Conservation (phyloP, 2,113 vertebrate species). For the Greenwoodochromis staneri region DNA sequence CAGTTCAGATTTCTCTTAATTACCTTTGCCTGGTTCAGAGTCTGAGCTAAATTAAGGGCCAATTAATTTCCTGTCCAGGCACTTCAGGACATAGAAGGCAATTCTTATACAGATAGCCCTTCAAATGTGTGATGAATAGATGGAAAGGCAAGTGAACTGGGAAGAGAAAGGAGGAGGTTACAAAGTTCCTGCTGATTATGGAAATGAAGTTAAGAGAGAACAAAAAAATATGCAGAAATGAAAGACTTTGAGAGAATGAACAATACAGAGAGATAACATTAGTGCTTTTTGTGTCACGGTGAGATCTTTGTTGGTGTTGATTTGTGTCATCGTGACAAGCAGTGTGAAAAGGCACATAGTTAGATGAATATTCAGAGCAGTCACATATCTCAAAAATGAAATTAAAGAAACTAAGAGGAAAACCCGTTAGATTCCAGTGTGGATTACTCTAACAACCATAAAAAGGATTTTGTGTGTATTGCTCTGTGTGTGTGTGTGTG, state of each 20-base stretch:
- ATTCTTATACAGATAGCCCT: constrained; percentile 23
- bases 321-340: background rate
- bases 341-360: background rate
- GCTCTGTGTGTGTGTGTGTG: too few relatives aligned
- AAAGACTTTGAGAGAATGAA: background rate
- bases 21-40: constrained; percentile 24
- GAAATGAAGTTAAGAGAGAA: background rate
- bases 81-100: background rate
- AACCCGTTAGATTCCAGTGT: background rate
- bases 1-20: constrained; percentile 48
- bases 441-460: constrained; percentile 6
- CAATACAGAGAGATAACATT: background rate
- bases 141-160: background rate
- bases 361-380: background rate
- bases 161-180: background rate
- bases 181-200: background rate
- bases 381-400: background rate
- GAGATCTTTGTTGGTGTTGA: background rate
- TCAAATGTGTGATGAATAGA: constrained; percentile 22
- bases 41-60: constrained; percentile 46
- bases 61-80: constrained; percentile 47
- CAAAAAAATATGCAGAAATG: background rate
- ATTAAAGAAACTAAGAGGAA: background rate
- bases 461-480: constrained; percentile 6
- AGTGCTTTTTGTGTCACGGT: background rate